Percentiles rank a stretch among this genome's conserved stretches.
Conservation (phyloP, 1,140 invertebrate species). For the Yoshiicerus persimilis region DNA sequence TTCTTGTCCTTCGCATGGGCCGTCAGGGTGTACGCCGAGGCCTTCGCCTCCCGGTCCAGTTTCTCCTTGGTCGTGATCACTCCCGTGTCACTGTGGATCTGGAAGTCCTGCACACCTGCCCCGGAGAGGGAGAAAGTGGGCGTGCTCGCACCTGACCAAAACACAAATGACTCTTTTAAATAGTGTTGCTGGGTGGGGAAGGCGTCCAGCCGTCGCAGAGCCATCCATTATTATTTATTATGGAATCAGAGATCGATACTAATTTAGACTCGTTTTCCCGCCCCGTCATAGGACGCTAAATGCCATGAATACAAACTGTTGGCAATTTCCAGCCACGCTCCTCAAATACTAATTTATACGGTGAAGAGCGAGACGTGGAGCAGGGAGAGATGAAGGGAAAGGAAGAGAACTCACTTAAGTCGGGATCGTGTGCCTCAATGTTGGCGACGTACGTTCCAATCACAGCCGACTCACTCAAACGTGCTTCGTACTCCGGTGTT, state of each 20-base stretch:
- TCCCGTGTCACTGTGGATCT: constrained; percentile 58
- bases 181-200: neutral
- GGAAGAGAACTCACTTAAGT: constrained; percentile 39
- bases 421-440: constrained; percentile 46
- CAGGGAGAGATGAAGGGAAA: neutral
- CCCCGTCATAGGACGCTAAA: neutral
- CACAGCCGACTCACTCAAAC: constrained; percentile 31
- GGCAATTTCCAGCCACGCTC: neutral
- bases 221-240: constrained; percentile 10
- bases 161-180: constrained; percentile 5
- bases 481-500: constrained; percentile 37
- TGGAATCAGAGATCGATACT: constrained; percentile 5
- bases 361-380: neutral
- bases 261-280: neutral
- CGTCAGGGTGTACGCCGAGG: constrained; percentile 75
- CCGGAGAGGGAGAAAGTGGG: constrained; percentile 43
- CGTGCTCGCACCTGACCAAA: neutral
- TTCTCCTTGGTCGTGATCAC: constrained; percentile 73
- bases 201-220: neutral
- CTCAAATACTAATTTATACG: neutral
- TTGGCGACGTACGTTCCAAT: constrained; percentile 39
- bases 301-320: neutral
- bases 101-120: constrained; percentile 37
- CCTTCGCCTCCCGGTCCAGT: constrained; percentile 76
- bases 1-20: constrained; percentile 80